These are phyloP conservation scores for Antheraea assamensis DNA, from an alignment of 2,888 invertebrate species.

Conservation along the genomic window DNA sequence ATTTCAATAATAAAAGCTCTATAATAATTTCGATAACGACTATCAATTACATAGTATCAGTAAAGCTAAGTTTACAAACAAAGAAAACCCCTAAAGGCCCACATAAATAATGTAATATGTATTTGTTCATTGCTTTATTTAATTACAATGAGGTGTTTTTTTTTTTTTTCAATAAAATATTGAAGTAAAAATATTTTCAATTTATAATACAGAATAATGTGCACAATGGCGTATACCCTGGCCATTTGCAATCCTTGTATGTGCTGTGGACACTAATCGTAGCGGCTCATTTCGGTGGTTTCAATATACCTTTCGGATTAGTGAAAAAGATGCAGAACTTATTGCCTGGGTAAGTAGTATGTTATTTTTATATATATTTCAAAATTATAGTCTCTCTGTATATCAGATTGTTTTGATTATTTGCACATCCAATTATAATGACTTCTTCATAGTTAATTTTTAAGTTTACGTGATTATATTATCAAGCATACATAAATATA, in stretches of 20 bases:
- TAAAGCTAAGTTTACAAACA: not conserved
- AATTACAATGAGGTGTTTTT: not conserved
- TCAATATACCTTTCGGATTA: constrained; percentile 91
- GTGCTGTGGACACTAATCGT: constrained; percentile 90
- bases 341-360: constrained; percentile 87
- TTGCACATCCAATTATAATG: not conserved
- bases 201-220: constrained; percentile 90
- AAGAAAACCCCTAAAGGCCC: not conserved
- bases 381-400: no score
- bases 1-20: not conserved
- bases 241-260: constrained; percentile 94
- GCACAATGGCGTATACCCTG: constrained; percentile 97
- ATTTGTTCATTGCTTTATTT: not conserved
- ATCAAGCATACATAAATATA: not conserved
- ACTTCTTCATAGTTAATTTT: not conserved
- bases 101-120: not conserved
- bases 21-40: not conserved
- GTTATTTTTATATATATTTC: not conserved
- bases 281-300: constrained; percentile 90
- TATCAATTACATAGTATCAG: not conserved
- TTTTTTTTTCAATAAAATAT: no score
- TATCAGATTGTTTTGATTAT: no score
- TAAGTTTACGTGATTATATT: no score
- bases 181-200: not conserved
- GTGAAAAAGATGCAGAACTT: constrained; percentile 88